phyloP scores from a whole-genome alignment of 2,888 invertebrate species.

The Stenotaenia linearis region DNA sequence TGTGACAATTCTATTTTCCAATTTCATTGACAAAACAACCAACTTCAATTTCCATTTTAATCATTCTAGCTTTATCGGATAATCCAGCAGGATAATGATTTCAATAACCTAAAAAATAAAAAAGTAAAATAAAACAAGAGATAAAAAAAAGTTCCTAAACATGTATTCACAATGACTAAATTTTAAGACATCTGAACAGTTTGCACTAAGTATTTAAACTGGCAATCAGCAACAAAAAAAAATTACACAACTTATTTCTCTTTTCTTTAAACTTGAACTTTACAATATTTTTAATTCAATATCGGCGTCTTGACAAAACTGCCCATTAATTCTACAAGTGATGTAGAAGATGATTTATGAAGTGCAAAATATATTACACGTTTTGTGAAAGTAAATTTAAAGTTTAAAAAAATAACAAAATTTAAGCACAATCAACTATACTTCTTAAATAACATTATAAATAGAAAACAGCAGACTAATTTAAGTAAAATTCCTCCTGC shows the following conservation, averaged over 20 bases:
- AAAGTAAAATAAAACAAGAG: neutral
- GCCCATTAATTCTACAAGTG: neutral
- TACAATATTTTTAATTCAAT: neutral
- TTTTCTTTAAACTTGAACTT: neutral
- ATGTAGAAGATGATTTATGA: no score
- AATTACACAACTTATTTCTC: neutral
- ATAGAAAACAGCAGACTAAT: neutral
- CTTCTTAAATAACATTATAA: neutral
- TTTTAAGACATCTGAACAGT: neutral
- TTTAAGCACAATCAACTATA: neutral
- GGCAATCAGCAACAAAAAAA: neutral
- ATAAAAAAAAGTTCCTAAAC: neutral
- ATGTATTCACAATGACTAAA: neutral
- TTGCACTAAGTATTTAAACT: neutral
- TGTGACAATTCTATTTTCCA: neutral
- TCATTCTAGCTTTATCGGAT: neutral
- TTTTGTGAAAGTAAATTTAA: neutral
- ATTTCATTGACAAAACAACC: neutral
- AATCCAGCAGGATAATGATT: neutral
- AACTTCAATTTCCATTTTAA: neutral
- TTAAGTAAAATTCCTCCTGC: slow-evolving; percentile 11
- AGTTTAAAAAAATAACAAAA: neutral
- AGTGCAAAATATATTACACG: neutral
- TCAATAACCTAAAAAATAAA: neutral
- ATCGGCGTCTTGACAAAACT: neutral